Conservation (phyloP, 1,140 invertebrate species). For the Zaprionus vittiger region DNA sequence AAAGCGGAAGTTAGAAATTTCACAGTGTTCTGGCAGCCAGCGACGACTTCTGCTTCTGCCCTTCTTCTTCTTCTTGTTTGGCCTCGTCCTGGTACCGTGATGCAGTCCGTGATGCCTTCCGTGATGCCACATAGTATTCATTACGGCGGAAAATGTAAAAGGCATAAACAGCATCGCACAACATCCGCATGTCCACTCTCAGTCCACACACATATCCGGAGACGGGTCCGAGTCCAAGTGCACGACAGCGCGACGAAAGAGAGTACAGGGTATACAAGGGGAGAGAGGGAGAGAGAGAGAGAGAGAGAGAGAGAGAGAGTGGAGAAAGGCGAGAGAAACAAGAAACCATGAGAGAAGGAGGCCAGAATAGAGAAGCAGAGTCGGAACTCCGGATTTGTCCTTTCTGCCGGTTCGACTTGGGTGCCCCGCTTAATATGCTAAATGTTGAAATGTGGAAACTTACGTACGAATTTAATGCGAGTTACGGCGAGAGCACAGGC, state of each 20-base stretch:
- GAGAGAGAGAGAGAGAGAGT: not conserved
- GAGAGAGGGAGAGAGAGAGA: no score
- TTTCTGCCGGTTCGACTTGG: slow-evolving; percentile 48
- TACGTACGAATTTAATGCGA: slow-evolving; percentile 71
- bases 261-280: not conserved
- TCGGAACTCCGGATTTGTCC: slow-evolving; percentile 24
- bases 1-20: slow-evolving; percentile 80
- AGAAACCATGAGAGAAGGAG: not conserved
- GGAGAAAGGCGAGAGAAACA: not conserved
- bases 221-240: slow-evolving; percentile 35
- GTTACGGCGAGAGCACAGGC: slow-evolving; percentile 49
- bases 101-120: slow-evolving; percentile 12
- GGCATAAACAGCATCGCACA: slow-evolving; percentile 81
- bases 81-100: not conserved
- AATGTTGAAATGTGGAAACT: slow-evolving; percentile 64
- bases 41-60: slow-evolving; percentile 8
- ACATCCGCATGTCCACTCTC: slow-evolving; percentile 68
- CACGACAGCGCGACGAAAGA: slow-evolving; percentile 61
- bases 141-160: slow-evolving; percentile 81
- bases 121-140: slow-evolving; percentile 69
- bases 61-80: not conserved
- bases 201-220: slow-evolving; percentile 33
- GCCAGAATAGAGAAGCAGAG: not conserved
- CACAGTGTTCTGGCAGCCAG: slow-evolving; percentile 58
- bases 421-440: slow-evolving; percentile 73